Percentiles rank a stretch among this genome's conserved stretches.
phyloP scores from a whole-genome alignment of 1,140 invertebrate genomes.

The Caenorhabditis inopinata region DNA sequence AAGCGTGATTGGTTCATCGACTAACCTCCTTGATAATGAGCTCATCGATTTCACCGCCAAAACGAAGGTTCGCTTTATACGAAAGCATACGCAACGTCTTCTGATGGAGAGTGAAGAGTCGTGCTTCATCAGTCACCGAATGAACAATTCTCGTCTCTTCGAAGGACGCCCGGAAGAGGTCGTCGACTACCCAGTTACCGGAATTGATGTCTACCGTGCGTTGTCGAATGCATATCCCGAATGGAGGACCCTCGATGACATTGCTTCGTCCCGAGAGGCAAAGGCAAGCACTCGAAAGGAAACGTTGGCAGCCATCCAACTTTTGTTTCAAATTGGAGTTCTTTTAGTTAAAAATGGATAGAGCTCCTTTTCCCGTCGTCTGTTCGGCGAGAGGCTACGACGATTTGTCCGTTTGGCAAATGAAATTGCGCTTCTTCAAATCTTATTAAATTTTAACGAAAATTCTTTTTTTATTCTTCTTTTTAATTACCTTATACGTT shows the following conservation, averaged over 20 bases:
- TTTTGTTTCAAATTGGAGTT: constrained; percentile 4
- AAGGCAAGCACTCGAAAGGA: neutral
- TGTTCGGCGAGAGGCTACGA: too few relatives aligned
- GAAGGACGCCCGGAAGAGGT: constrained; percentile 44
- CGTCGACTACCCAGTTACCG: constrained; percentile 19
- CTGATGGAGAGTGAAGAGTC: constrained; percentile 48
- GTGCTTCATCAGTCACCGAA: constrained; percentile 49
- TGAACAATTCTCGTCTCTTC: constrained; percentile 50
- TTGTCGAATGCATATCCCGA: constrained; percentile 6
- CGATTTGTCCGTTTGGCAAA: too few relatives aligned
- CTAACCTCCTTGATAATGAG: constrained; percentile 21
- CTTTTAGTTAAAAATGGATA: constrained; percentile 6
- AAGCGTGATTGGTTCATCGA: constrained; percentile 19
- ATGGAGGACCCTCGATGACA: neutral
- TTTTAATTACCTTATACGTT: neutral
- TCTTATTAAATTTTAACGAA: neutral
- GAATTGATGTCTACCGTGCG: neutral
- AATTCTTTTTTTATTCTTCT: neutral
- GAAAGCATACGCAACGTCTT: constrained; percentile 48
- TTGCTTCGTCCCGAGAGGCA: neutral
- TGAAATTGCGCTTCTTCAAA: too few relatives aligned
- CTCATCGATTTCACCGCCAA: constrained; percentile 13
- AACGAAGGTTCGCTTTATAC: constrained; percentile 44
- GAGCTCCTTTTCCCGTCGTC: too few relatives aligned
- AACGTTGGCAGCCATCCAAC: neutral